Base-by-base conservation (phyloP, 2,113 vertebrate species). In the Speoplatyrhinus poulsoni region DNA sequence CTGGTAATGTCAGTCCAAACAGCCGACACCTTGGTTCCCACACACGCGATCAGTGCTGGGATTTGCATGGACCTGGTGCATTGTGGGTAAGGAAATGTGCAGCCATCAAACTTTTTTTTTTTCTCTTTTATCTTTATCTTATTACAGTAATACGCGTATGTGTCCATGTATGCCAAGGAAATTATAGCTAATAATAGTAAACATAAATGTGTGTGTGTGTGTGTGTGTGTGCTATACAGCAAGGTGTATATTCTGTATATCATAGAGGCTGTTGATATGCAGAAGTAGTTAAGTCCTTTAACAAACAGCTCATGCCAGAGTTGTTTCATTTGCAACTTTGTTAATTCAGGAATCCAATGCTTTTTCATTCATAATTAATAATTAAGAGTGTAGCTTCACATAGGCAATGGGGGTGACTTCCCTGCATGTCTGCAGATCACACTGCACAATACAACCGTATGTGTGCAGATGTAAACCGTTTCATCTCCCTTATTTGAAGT, bases 261-360 rank as follows among this genome's bases (percentile, higher is more conserved):
- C 26, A 26, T 26, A 26, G 26, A 26, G 26, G 26, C 26, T 26
- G 26, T 26, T 26, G 26, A 26, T 3, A 26, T 3, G 26, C 26
- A 26, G 26, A 26, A 26, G 1, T 26, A 26, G 26, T 26, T 26
- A 26, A 3, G 26, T 26, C 26, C 26, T 26, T 2, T 26, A 26
- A 26, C 26, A 26, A 26, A 26, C 26, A 26, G 6, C 36, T 41
- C 36, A 41, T 3, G 6, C 36, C 36, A 32, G 10, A 19, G 0
- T 41, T 65, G 64, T 46, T 41, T 41, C 1, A 19, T 19, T 19
- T 19, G 19, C 19, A 26, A 26, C 36, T 84, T 87, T 87, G 70
- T 71, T 82, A 85, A 89, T 89, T 92, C 73, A 86, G 81, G 68
- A 77, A 90, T 90, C 88, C 84, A 73, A 78, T 91, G 72, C 15